These are phyloP conservation scores for Orthonevra nobilis DNA, from an alignment of 2,888 invertebrate species.

Conservation along the genomic window DNA sequence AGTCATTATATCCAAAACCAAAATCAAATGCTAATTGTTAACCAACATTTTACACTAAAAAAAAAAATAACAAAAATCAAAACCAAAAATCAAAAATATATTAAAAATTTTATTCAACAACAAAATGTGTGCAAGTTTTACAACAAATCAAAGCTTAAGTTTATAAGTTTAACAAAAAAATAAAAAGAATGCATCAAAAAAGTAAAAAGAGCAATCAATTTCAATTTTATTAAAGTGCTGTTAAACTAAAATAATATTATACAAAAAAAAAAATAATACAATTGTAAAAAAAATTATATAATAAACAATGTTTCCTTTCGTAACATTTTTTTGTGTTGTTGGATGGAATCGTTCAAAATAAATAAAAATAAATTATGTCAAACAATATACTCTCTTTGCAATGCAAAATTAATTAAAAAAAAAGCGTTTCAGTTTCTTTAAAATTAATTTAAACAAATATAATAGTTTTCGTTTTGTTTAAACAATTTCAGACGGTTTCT, in stretches of 20 bases:
- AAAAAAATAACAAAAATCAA: slow-evolving; percentile 25
- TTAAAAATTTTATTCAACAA: slow-evolving; percentile 59
- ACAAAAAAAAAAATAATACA: slow-evolving; percentile 36
- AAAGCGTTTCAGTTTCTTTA: no score
- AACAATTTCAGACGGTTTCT: slow-evolving; percentile 73
- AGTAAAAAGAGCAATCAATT: slow-evolving; percentile 38
- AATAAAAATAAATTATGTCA: slow-evolving; percentile 39
- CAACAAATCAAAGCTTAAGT: slow-evolving; percentile 61
- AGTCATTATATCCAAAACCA: slow-evolving; percentile 41
- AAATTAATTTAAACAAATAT: background rate
- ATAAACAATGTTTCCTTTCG: slow-evolving; percentile 18
- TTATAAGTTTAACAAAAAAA: slow-evolving; percentile 47
- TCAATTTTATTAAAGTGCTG: slow-evolving; percentile 18
- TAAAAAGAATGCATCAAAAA: slow-evolving; percentile 4
- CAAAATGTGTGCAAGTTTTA: slow-evolving; percentile 63
- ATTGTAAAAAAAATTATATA: slow-evolving; percentile 23
- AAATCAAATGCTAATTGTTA: slow-evolving; percentile 31
- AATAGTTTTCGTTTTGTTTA: slow-evolving; percentile 12
- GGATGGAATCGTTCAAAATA: slow-evolving; percentile 38
- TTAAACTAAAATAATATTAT: slow-evolving; percentile 19
- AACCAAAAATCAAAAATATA: slow-evolving; percentile 28
- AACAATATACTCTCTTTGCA: slow-evolving; percentile 44
- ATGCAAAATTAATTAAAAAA: slow-evolving; percentile 16
- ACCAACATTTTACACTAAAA: slow-evolving; percentile 2
- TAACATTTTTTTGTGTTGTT: slow-evolving; percentile 12